Conservation (phyloP, 2,113 vertebrate genomes). For the Calonectris borealis region DNA sequence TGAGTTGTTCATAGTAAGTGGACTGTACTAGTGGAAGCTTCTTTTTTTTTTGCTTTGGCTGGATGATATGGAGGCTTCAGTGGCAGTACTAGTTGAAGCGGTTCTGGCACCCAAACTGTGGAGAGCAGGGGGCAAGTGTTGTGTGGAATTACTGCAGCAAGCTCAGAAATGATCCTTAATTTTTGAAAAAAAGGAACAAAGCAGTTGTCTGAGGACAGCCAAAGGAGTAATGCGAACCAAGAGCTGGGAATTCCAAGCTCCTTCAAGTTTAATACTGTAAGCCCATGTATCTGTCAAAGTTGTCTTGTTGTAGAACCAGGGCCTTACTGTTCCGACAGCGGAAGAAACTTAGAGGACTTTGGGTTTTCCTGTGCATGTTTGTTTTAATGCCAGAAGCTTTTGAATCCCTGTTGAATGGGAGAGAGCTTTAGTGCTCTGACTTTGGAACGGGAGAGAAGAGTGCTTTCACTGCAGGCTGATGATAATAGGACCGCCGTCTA, state of each 20-base stretch:
- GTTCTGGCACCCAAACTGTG: background rate
- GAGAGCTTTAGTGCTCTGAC: background rate
- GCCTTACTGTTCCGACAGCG: background rate
- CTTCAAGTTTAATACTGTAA: background rate
- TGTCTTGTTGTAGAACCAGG: background rate
- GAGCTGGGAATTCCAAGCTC: background rate
- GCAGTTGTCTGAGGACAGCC: background rate
- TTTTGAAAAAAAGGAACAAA: background rate
- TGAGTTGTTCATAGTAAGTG: background rate
- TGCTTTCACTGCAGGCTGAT: background rate
- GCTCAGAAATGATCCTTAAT: background rate
- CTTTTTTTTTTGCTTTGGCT: background rate
- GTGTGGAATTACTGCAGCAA: background rate
- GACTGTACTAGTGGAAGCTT: background rate
- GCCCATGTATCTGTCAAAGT: background rate
- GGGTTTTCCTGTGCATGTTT: background rate
- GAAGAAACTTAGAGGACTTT: background rate
- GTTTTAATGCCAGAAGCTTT: background rate
- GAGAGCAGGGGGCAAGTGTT: rapidly evolving
- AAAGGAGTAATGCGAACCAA: background rate
- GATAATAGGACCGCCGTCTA: background rate
- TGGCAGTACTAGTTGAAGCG: rapidly evolving
- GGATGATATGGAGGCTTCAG: background rate
- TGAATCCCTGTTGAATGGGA: background rate
- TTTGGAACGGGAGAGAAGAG: background rate